Base-by-base conservation (phyloP, 1,140 invertebrate species). In the Himalopsyche phryganea region DNA sequence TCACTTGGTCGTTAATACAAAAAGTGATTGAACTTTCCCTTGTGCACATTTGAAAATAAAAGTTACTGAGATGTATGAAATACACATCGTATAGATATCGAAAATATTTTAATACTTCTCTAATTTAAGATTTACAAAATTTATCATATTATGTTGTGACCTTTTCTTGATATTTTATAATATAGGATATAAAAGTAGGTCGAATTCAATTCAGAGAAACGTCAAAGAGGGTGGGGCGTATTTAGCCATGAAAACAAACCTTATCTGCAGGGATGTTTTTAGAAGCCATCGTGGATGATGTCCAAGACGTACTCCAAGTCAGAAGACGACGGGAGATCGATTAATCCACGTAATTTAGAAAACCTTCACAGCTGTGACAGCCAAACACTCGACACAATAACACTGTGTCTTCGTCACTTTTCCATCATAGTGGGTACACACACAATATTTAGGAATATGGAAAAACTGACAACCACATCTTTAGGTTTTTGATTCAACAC, bases 201-300 rank as follows among this genome's bases (percentile, higher is more conserved):
- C 54, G 54, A 57, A 57, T 41, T 57, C 20, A 47, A 50, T 23
- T 35, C 40, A 38, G 15, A 32, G 33, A 18, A 48, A 28, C 18
- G 17, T 19, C 48, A 14, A 36, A 32, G 54, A 57, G 54, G 54
- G 54, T 50, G 54, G 54, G 54, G 54, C 54, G 54, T 50, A 49
- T 33, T 13, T n/a, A 44, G 32, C 14, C 48, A 19, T 35, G 32
- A 28, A 32, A 19, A 51, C 50, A 3, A 32, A 63, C 61, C 61
- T 63, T 63, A 55, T 63, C 61, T 44, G 61, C 56, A 32, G 61
- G 61, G 23, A 63, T 58, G 40, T 47, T 47, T 46, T 56, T 56
- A 48, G 56, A 51, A 10, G 61, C 61, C 61, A 59, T 63, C 20
- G 41, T 50, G 46, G 46, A 56, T 40, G 53, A 17, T 56, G 53